Evolutionary conservation across 2,797 vertebrate species (phyloP), one percentile per base, ranked within the genome.

Genomic region (Darevskia nairensis): DNA sequence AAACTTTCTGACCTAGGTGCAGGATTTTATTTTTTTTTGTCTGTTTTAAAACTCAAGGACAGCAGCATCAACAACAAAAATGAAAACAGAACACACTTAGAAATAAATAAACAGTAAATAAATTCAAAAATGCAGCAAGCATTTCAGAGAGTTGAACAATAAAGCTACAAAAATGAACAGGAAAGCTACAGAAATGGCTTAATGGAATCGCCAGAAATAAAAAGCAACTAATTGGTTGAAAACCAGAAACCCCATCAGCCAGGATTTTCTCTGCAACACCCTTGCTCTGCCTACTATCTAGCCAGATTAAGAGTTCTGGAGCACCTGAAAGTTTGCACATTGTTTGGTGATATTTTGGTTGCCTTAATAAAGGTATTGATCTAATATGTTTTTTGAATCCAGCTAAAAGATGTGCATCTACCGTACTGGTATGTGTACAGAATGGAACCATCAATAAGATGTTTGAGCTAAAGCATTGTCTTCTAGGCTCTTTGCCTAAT

Each of bases 71-170:
- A 27, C 4, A 61, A 75, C 1, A 2, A 7, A 41, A 85, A 80
- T 85, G 84, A 27, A 75, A 66, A 13, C 68, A 88, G 41, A 32
- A 27, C 29, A 86, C 35, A 84, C 81, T 90, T 6, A 41, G 55
- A 21, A 46, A 66, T 19, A 89, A 75, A 32, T 32, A 55, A 75
- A 87, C 8, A 90, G 39, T 41, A 85, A 94, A 91, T 19, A 76
- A 93, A 90, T 72, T 92, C 35, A 85, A 39, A 92, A 71, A 93
- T 87, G 85, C 1, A 91, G 89, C 44, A 61, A 55, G 7, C 74
- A 86, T 83, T 90, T 90, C 81, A 59, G 2, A 90, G 50, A 8
- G 21, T 11, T 21, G 69, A 91, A 59, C 44, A 79, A 41, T 84
- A 91, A 85, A 89, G 55, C 41, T 88, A 71, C 89, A 9, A 61